Percentiles rank a stretch among this genome's conserved stretches.
phyloP scores from a whole-genome alignment of 2,797 vertebrate species.

The Typhlichthys eigenmanni region DNA sequence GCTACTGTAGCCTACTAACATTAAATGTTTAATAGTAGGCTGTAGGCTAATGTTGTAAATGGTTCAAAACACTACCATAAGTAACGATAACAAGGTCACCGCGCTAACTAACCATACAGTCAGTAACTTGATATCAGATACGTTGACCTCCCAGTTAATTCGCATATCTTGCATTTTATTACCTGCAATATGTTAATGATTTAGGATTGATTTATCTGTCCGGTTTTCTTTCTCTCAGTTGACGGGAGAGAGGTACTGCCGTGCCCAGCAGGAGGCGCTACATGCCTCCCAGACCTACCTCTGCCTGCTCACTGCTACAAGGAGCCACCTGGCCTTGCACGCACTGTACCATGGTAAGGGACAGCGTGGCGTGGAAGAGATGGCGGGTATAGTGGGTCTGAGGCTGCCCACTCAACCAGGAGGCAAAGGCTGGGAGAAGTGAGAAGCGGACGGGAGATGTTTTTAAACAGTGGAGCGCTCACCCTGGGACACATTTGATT shows the following conservation, averaged over 20 bases:
- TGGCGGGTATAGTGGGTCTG: constrained; percentile 87
- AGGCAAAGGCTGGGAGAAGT: constrained; percentile 88
- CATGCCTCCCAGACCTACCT: constrained; percentile 88
- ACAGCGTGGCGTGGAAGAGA: constrained; percentile 77
- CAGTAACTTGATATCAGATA: too few species aligned
- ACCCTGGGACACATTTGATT: constrained; percentile 3
- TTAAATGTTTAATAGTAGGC: too few species aligned
- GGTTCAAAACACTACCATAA: too few species aligned
- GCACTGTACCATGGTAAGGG: constrained; percentile 84
- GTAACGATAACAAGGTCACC: too few species aligned
- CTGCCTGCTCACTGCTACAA: constrained; percentile 85
- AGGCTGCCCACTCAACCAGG: constrained; percentile 90
- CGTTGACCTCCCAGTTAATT: too few species aligned
- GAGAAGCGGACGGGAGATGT: constrained; percentile 20
- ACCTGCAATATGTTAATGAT: too few species aligned
- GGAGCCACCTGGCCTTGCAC: constrained; percentile 84
- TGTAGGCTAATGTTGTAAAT: too few species aligned
- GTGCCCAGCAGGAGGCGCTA: constrained; percentile 87
- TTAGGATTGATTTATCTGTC: too few species aligned
- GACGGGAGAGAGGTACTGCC: constrained; percentile 89
- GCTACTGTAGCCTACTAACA: too few species aligned
- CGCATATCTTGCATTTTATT: too few species aligned
- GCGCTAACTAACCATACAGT: too few species aligned
- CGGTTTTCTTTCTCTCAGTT: constrained; percentile 72
- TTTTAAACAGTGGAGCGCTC: not conserved